Evolutionary conservation across 2,888 invertebrate species (phyloP).

Genomic region (Apamea epomidion): DNA sequence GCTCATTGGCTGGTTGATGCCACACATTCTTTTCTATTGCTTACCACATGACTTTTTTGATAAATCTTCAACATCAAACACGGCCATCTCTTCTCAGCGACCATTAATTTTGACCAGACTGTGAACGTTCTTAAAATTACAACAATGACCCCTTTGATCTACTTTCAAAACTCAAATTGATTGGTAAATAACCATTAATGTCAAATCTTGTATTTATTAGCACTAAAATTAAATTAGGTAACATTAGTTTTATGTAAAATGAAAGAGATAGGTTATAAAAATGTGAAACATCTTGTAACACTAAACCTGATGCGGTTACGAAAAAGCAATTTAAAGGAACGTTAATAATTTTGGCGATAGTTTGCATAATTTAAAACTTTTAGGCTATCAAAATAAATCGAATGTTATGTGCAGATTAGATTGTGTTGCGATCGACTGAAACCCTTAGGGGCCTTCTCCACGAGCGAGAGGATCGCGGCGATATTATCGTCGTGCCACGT

Average conservation of each 20-base stretch:
- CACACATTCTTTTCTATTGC: not conserved
- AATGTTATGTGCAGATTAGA: not conserved
- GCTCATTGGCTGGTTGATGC: not conserved
- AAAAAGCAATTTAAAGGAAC: slow-evolving; percentile 5
- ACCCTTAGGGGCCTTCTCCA: no score
- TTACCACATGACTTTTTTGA: not conserved
- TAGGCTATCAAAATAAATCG: not conserved
- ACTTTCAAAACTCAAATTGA: not conserved
- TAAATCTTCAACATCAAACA: not conserved
- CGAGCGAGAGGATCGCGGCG: no score
- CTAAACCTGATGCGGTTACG: not conserved
- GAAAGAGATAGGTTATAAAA: not conserved
- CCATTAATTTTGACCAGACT: no score
- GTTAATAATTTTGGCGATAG: not conserved
- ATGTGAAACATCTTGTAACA: not conserved
- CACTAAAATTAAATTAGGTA: slow-evolving; percentile 12
- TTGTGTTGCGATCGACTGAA: not conserved
- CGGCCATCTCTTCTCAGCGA: no score
- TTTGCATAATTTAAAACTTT: slow-evolving; percentile 1
- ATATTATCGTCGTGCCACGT: no score
- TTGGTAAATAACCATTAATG: not conserved
- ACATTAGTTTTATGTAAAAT: slow-evolving; percentile 5
- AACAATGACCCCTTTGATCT: no score
- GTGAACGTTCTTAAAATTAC: no score
- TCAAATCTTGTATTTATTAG: not conserved